Percentiles rank a stretch among this genome's conserved stretches.
These are phyloP conservation scores for Hypolimnas misippus DNA, from an alignment of 2,888 invertebrate genomes.

Conservation along the genomic window DNA sequence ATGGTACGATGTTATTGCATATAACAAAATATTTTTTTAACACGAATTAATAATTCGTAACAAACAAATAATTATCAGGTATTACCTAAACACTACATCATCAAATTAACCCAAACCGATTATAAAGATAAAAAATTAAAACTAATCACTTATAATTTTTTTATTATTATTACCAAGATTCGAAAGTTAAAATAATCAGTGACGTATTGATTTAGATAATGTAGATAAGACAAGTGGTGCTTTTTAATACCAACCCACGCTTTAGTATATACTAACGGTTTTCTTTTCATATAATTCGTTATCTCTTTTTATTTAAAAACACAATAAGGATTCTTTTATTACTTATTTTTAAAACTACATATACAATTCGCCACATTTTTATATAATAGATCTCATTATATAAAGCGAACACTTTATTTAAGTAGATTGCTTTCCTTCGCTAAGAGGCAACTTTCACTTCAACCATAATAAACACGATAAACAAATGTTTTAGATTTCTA, in stretches of 20 bases:
- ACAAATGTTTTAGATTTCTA: slow-evolving; percentile 62
- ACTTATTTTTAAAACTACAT: not conserved
- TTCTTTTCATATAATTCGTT: not conserved
- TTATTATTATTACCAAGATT: not conserved
- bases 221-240: not conserved
- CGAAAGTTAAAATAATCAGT: not conserved
- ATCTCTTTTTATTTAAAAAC: not conserved
- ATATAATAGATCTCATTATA: not conserved
- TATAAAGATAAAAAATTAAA: slow-evolving; percentile 4
- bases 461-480: slow-evolving; percentile 6
- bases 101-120: not conserved
- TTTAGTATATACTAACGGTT: not conserved
- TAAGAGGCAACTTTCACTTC: slow-evolving; percentile 17
- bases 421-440: slow-evolving; percentile 3
- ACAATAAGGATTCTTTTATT: not conserved
- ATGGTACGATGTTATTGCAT: not conserved
- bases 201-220: slow-evolving; percentile 7
- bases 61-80: not conserved
- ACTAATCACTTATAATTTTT: not conserved
- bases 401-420: not conserved
- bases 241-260: not conserved
- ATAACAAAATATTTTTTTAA: too few species aligned
- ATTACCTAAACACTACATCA: not conserved
- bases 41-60: not conserved
- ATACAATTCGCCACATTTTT: not conserved